phyloP scores from a whole-genome alignment of 2,113 vertebrate species.

The Lathamus discolor region DNA sequence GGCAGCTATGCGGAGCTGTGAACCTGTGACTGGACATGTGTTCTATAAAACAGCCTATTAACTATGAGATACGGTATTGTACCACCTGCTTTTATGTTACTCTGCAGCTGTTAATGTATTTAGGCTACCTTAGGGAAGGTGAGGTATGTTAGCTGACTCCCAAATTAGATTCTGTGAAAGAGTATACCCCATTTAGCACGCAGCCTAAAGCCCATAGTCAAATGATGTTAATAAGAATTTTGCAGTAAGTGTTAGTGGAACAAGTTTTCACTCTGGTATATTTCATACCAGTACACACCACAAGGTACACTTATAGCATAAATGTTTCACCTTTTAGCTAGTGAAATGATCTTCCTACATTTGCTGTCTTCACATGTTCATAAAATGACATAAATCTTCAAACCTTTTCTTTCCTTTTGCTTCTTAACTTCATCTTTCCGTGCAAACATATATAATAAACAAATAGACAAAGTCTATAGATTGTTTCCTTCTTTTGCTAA shows the following conservation, averaged over 20 bases:
- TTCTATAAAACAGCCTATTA: slow-evolving; percentile 9
- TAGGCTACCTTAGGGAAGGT: neutral
- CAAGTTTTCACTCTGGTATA: neutral
- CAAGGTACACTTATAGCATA: neutral
- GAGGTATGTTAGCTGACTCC: neutral
- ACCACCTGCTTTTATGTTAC: slow-evolving; percentile 10
- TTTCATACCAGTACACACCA: neutral
- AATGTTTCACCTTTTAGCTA: neutral
- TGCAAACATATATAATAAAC: neutral
- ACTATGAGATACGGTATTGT: neutral
- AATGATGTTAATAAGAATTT: neutral
- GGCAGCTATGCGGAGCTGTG: neutral
- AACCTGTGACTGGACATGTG: neutral
- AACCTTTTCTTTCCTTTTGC: neutral
- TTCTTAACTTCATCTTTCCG: neutral
- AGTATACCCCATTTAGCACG: neutral
- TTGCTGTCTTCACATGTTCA: neutral
- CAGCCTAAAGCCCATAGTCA: neutral
- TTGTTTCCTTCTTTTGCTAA: neutral
- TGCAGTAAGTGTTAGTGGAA: neutral
- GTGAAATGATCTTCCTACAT: neutral
- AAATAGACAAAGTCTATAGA: neutral
- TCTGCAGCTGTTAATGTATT: neutral
- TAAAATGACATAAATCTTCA: neutral
- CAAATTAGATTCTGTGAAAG: neutral